These are phyloP conservation scores for Conopomorpha cramerella DNA, from an alignment of 1,140 invertebrate genomes.

Conservation along the genomic window DNA sequence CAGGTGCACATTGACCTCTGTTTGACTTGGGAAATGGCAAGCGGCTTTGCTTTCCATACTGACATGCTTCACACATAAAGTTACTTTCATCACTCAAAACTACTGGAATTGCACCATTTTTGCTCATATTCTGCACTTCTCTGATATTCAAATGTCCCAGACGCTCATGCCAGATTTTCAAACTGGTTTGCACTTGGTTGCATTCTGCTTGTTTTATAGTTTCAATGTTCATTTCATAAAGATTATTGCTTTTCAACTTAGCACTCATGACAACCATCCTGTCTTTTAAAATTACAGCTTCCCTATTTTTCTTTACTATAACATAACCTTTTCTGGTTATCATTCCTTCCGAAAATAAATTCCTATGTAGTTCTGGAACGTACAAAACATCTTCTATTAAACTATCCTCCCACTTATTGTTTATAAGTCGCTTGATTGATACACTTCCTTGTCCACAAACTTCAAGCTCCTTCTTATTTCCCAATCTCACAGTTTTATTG, in stretches of 20 bases:
- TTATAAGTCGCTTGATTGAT: not conserved
- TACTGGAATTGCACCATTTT: no score
- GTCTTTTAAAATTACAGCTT: not conserved
- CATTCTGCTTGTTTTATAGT: no score
- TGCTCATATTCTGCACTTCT: no score
- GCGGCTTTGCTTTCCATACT: no score
- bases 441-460: not conserved
- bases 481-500: not conserved
- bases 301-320: not conserved
- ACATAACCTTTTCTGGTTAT: not conserved
- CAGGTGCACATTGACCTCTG: no score
- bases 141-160: no score
- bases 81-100: no score
- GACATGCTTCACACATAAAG: no score
- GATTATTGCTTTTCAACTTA: not conserved
- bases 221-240: not conserved
- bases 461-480: not conserved
- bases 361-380: not conserved
- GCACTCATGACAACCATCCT: not conserved
- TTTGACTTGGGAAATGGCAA: no score
- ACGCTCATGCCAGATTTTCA: no score
- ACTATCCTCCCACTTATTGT: conserved; percentile 15
- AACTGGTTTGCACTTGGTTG: no score
- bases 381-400: not conserved
- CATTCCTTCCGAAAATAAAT: not conserved